Percentiles rank a stretch among this genome's conserved stretches.
Conservation (phyloP, 2,113 vertebrate species). For the Oncorhynchus kisutch region DNA sequence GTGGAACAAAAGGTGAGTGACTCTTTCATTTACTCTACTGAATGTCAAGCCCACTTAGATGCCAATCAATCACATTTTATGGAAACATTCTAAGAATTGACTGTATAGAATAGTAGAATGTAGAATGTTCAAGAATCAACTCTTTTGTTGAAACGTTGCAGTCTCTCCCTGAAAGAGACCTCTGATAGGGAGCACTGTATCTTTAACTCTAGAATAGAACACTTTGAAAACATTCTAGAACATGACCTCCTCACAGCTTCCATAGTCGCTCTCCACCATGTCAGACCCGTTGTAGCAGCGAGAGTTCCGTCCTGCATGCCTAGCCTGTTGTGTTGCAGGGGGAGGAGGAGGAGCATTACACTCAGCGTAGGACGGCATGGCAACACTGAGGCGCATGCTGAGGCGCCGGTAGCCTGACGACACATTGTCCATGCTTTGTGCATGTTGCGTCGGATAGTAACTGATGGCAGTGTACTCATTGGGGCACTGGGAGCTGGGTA, state of each 20-base stretch:
- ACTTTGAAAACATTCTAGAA: conserved; percentile 70
- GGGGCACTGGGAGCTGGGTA: conserved; percentile 80
- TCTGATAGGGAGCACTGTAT: too few relatives aligned
- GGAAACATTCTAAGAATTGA: too few relatives aligned
- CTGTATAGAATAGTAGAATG: too few relatives aligned
- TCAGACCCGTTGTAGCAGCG: conserved; percentile 80
- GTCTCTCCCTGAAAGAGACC: neutral
- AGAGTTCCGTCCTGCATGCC: conserved; percentile 65
- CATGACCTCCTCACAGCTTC: conserved; percentile 98
- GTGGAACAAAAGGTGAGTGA: too few relatives aligned
- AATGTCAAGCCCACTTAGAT: too few relatives aligned
- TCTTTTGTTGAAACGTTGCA: too few relatives aligned
- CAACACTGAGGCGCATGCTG: conserved; percentile 88
- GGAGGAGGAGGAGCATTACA: conserved; percentile 48
- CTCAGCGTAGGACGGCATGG: conserved; percentile 88
- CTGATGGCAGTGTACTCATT: conserved; percentile 93
- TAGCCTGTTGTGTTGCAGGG: conserved; percentile 42
- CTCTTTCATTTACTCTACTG: too few relatives aligned
- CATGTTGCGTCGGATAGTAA: conserved; percentile 87
- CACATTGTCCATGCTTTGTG: conserved; percentile 73
- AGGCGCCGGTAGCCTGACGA: conserved; percentile 82
- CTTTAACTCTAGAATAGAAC: too few relatives aligned
- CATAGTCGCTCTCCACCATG: conserved; percentile 93
- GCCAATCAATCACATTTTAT: too few relatives aligned
- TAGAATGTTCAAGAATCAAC: too few relatives aligned